These are phyloP conservation scores for Lepidocyrtinus sp. DNA, from an alignment of 2,888 invertebrate species.

Conservation along the genomic window DNA sequence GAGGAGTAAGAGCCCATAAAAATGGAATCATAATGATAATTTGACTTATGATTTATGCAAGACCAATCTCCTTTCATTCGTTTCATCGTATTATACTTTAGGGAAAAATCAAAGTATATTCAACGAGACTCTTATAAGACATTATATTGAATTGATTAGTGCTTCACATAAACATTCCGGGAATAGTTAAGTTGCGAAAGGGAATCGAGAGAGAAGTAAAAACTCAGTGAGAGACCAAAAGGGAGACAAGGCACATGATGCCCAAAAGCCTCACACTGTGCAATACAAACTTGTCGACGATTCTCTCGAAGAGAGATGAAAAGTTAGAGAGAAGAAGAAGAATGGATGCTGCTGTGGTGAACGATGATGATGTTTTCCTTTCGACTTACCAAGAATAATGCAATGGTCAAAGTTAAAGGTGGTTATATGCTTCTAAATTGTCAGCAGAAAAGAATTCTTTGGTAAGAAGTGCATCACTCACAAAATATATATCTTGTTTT, in stretches of 20 bases:
- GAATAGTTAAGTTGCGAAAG: slow-evolving; percentile 36
- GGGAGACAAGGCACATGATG: slow-evolving; percentile 36
- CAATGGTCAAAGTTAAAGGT: slow-evolving; percentile 34
- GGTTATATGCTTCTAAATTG: slow-evolving; percentile 50
- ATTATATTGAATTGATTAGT: slow-evolving; percentile 4
- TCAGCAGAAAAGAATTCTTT: slow-evolving; percentile 40
- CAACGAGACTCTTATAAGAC: neutral
- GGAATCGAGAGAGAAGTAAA: slow-evolving; percentile 20
- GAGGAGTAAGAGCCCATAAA: slow-evolving; percentile 60
- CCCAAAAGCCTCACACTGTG: slow-evolving; percentile 57
- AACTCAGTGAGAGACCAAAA: neutral
- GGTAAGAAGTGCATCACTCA: slow-evolving; percentile 21
- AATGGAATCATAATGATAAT: slow-evolving; percentile 61
- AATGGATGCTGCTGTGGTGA: slow-evolving; percentile 11
- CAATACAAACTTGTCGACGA: slow-evolving; percentile 52
- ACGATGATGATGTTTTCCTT: slow-evolving; percentile 26
- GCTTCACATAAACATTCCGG: slow-evolving; percentile 38
- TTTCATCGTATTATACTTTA: no score
- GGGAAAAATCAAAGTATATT: no score
- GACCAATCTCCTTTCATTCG: slow-evolving; percentile 43
- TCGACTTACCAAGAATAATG: no score
- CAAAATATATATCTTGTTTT: slow-evolving; percentile 44
- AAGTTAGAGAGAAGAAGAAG: no score
- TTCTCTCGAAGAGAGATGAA: slow-evolving; percentile 3
- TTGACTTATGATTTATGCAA: slow-evolving; percentile 62